Base-by-base conservation (phyloP, 2,113 vertebrate species). In the Probosciger aterrimus region DNA sequence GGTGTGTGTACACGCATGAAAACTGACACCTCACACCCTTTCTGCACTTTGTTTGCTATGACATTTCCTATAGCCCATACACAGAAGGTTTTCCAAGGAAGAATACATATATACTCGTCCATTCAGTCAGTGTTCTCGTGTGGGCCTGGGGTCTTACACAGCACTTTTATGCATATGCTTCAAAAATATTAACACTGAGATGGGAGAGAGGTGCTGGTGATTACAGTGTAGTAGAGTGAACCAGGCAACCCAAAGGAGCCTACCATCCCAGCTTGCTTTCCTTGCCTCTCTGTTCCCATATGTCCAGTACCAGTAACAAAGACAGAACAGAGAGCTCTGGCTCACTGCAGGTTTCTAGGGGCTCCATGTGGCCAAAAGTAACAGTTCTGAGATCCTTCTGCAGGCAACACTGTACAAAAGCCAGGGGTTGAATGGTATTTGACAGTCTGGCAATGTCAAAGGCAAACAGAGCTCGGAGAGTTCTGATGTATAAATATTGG, bases 71-170 rank as follows among this genome's bases (percentile, higher is more conserved):
- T 24, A 81, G 43, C 28, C 49, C 33, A 28, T 28, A 19, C 31
- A 7, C 35, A 57, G 23, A 67, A 46, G 39, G 6, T 46, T 62
- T 37, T 70, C 35, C 10, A 22, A 33, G 43, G 33, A 49, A 60
- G 63, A 49, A 10, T 4, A 23, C 24, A 33, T 11, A 11, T 5
- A 14, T 27, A 27, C 5, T 59, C 1, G 0, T 35, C 30, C 2
- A 0, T 63, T 67, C 2, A 5, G 20, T 84, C 37, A 18, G 0
- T 59, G 47, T 73, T 92, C 43, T 22, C 47, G 18, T 18, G 33
- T 43, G 39, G 28, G 39, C 68, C 37, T 57, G 49, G 23, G 27
- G 53, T 39, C 43, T 74, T 31, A 64, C 23, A 13, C 24, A n/a
- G 25, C 49, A 18, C 18, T 74, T 76, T 14, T 30, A 4, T 69